Evolutionary conservation across 2,113 vertebrate species (phyloP).

Genomic region (Mobula hypostoma): DNA sequence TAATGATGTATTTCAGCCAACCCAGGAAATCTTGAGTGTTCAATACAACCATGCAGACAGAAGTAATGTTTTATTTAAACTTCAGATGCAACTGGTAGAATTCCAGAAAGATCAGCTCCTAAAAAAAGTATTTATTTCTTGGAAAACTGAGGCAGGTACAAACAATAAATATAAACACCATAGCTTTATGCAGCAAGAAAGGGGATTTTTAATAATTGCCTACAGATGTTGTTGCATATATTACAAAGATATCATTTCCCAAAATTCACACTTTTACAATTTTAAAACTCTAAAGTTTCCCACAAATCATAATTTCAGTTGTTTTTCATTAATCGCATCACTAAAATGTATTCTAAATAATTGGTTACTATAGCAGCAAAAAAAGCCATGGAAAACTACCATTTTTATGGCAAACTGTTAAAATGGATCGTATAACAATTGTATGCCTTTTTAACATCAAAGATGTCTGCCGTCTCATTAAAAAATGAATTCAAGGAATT

Average conservation of each 20-base stretch:
- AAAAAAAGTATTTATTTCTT: not conserved
- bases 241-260: not conserved
- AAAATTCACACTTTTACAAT: not conserved
- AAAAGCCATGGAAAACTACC: no score
- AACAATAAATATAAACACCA: not conserved
- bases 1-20: not conserved
- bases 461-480: not conserved
- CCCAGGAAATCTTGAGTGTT: not conserved
- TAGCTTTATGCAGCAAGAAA: not conserved
- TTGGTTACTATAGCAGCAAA: no score
- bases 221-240: not conserved
- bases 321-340: not conserved
- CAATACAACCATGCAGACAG: not conserved
- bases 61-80: not conserved
- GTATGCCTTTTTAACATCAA: not conserved
- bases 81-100: not conserved
- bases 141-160: not conserved
- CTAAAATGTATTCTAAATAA: not conserved
- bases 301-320: not conserved
- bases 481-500: not conserved
- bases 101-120: not conserved
- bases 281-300: not conserved
- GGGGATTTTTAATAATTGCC: not conserved
- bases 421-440: no score
- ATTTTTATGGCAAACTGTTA: no score